phyloP scores from a whole-genome alignment of 1,140 invertebrate genomes.

The Ostrea denselamellosa region DNA sequence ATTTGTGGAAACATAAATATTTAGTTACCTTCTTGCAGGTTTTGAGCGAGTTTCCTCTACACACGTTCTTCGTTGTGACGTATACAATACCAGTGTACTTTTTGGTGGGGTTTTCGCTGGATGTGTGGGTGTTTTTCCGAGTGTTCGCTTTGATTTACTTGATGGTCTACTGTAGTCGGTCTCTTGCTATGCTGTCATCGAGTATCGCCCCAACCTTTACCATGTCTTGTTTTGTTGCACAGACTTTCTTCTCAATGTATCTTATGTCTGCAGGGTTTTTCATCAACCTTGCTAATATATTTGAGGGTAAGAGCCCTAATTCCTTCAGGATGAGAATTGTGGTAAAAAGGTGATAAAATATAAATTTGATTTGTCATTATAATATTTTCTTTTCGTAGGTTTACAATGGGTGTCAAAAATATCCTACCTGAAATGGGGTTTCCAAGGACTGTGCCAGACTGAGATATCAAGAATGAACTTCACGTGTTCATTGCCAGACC shows the following conservation, averaged over 20 bases:
- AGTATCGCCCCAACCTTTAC: constrained; percentile 70
- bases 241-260: constrained; percentile 71
- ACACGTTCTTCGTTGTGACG: constrained; percentile 66
- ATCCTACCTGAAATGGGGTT: constrained; percentile 73
- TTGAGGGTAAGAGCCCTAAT: constrained; percentile 63
- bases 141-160: constrained; percentile 69
- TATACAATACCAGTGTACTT: constrained; percentile 71
- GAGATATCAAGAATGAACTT: constrained; percentile 66
- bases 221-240: constrained; percentile 66
- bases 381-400: constrained; percentile 58
- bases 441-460: constrained; percentile 65
- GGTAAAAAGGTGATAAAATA: background rate
- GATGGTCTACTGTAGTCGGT: constrained; percentile 69
- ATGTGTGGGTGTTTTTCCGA: constrained; percentile 63
- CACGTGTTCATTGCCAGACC: constrained; percentile 50
- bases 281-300: constrained; percentile 73
- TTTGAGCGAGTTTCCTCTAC: constrained; percentile 71
- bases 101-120: constrained; percentile 64
- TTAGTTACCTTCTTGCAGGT: constrained; percentile 62
- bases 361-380: background rate
- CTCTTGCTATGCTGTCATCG: constrained; percentile 69
- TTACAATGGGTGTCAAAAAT: constrained; percentile 70
- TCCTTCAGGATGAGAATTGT: background rate
- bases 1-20: background rate
- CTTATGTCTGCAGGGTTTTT: constrained; percentile 73